A percentile compares a stretch with the other conserved stretches of the same genome.
Conservation (phyloP, 1,140 invertebrate species). For the Drosophila leontia region DNA sequence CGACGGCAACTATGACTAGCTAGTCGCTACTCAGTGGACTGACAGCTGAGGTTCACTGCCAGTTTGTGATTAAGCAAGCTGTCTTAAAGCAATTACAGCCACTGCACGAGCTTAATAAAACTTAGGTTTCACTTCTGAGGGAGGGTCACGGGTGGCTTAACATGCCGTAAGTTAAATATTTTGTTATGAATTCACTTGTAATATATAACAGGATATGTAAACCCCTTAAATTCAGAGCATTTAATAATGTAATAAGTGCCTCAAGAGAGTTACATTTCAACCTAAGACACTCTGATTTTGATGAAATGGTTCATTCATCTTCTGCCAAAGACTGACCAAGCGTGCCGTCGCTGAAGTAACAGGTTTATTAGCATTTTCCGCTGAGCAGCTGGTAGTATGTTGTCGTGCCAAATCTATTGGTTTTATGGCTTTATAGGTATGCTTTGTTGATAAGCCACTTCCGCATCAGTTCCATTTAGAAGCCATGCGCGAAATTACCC, state of each 20-base stretch:
- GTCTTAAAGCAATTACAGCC: conserved; percentile 23
- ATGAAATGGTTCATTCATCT: conserved; percentile 19
- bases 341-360: conserved; percentile 26
- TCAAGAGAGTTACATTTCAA: background rate
- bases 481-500: conserved; percentile 10
- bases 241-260: too few species aligned
- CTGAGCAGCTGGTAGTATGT: conserved; percentile 5
- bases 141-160: conserved; percentile 38
- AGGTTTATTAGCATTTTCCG: conserved; percentile 52
- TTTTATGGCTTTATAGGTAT: conserved; percentile 19
- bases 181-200: conserved; percentile 3
- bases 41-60: conserved; percentile 51
- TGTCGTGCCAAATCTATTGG: conserved; percentile 18
- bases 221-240: background rate
- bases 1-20: conserved; percentile 31
- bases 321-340: conserved; percentile 2
- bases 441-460: conserved; percentile 28
- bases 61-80: conserved; percentile 39
- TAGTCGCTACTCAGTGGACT: conserved; percentile 13
- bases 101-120: conserved; percentile 30
- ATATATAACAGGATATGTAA: background rate
- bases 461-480: conserved; percentile 40
- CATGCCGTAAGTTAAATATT: background rate
- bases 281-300: background rate
- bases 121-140: conserved; percentile 31